Conservation (phyloP, 2,113 vertebrate species). For the Felis catus region DNA sequence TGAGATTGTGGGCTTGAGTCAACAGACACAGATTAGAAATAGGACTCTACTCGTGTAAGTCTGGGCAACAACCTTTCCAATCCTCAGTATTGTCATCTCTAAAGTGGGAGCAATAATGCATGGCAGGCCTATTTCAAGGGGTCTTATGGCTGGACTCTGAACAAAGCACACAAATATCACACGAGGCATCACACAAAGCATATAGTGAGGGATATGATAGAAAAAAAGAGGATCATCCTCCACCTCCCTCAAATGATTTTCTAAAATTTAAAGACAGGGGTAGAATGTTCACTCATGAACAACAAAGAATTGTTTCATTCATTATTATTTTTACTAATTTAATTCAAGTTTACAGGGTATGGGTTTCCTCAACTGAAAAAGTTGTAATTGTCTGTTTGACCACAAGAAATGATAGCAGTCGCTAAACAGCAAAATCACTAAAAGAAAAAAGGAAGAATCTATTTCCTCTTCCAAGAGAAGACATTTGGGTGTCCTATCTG, state of each 20-base stretch:
- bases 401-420: neutral
- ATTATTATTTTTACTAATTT: neutral
- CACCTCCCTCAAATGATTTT: neutral
- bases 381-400: neutral
- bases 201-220: neutral
- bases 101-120: neutral
- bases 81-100: neutral
- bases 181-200: neutral
- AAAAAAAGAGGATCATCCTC: neutral
- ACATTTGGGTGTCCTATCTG: neutral
- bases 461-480: neutral
- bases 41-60: neutral
- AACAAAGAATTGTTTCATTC: neutral
- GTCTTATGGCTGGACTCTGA: neutral
- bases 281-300: neutral
- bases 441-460: neutral
- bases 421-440: neutral
- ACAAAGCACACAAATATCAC: neutral
- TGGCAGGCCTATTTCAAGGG: neutral
- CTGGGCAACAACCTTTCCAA: neutral
- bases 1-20: neutral
- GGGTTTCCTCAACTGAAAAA: neutral
- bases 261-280: neutral
- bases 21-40: neutral
- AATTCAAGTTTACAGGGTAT: neutral